Evolutionary conservation across 2,113 vertebrate species (phyloP).

Genomic region (Penelope pileata): DNA sequence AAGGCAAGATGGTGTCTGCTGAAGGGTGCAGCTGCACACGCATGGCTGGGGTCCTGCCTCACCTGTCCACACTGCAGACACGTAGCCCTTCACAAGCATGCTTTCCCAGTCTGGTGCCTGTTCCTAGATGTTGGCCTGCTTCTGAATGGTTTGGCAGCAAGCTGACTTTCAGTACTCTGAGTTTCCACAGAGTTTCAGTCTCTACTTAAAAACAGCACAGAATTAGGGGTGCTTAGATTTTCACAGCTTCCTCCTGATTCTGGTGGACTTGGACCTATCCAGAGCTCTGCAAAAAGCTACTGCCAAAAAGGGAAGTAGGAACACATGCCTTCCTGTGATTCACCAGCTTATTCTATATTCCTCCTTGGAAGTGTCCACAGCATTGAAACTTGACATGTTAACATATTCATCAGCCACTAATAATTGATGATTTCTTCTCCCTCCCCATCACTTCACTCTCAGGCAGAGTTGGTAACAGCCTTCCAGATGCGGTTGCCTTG

Average conservation of each 20-base stretch:
- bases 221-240: not conserved
- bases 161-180: not conserved
- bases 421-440: not conserved
- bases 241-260: not conserved
- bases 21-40: not conserved
- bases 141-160: not conserved
- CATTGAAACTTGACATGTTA: not conserved
- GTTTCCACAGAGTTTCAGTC: not conserved
- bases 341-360: not conserved
- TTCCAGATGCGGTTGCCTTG: not conserved
- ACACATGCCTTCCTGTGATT: not conserved
- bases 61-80: not conserved
- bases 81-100: not conserved
- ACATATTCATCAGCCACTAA: not conserved
- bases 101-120: not conserved
- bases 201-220: not conserved
- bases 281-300: not conserved
- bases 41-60: not conserved
- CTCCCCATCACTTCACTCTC: not conserved
- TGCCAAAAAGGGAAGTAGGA: slow-evolving; percentile 23
- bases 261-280: not conserved
- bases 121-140: not conserved
- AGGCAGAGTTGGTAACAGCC: not conserved
- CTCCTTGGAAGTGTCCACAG: not conserved
- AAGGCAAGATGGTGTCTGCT: not conserved